A percentile compares a stretch with the other conserved stretches of the same genome.
Evolutionary conservation across 2,888 invertebrate species (phyloP).

Genomic region (Portevinia maculata): DNA sequence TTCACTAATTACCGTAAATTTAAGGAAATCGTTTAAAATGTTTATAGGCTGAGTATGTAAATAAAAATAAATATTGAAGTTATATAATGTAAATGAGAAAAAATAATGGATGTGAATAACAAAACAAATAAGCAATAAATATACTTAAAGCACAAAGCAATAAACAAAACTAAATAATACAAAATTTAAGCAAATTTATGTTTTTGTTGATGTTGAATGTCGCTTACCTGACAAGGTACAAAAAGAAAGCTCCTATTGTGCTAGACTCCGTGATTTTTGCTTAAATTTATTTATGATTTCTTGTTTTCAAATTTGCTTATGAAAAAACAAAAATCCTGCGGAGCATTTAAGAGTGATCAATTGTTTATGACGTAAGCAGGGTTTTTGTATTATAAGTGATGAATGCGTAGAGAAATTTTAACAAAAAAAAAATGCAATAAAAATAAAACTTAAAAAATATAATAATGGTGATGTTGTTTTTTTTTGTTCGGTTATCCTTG

Average conservation of each 20-base stretch:
- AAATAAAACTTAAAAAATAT: constrained; percentile 29
- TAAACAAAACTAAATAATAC: constrained; percentile 17
- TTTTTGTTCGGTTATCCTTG: constrained; percentile 67
- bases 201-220: constrained; percentile 22
- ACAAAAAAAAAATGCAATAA: constrained; percentile 49
- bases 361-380: constrained; percentile 59
- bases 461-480: constrained; percentile 53
- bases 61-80: background rate
- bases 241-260: constrained; percentile 68
- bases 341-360: constrained; percentile 56
- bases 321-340: constrained; percentile 50
- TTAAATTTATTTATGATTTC: too few species aligned
- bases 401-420: constrained; percentile 53
- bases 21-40: background rate
- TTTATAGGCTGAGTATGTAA: too few species aligned
- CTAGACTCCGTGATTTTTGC: constrained; percentile 45
- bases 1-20: background rate
- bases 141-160: constrained; percentile 39
- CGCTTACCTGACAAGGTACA: constrained; percentile 66
- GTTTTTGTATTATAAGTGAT: constrained; percentile 61
- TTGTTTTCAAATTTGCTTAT: constrained; percentile 21
- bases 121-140: constrained; percentile 55
- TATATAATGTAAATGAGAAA: background rate
- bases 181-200: constrained; percentile 47
- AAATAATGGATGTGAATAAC: constrained; percentile 55